Evolutionary conservation across 2,888 invertebrate genomes (phyloP).

Genomic region (Tetramorium bicarinatum): DNA sequence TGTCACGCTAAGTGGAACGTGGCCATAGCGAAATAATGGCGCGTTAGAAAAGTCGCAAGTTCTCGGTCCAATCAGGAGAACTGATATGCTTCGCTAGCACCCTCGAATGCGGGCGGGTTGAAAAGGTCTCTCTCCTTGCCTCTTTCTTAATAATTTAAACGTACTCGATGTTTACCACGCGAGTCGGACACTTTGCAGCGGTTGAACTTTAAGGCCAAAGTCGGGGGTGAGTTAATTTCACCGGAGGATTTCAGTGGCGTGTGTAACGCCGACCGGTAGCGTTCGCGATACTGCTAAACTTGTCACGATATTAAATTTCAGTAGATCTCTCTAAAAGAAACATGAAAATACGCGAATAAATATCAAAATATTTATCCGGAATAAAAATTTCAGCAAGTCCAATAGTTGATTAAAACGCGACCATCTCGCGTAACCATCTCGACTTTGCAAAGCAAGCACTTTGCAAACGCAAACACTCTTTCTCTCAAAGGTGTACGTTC

Average conservation of each 20-base stretch:
- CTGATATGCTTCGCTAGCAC: background rate
- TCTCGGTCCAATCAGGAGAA: background rate
- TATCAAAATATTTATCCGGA: background rate
- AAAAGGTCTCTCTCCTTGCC: background rate
- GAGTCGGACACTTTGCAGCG: background rate
- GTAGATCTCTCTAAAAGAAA: background rate
- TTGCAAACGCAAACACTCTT: conserved; percentile 17
- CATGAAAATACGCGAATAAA: background rate
- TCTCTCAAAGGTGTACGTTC: background rate
- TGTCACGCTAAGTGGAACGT: conserved; percentile 50
- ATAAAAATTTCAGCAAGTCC: conserved; percentile 9
- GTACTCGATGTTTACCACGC: conserved; percentile 1
- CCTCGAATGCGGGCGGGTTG: background rate
- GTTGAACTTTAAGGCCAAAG: conserved; percentile 1
- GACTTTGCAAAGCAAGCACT: background rate
- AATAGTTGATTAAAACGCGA: conserved; percentile 29
- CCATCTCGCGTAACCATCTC: background rate
- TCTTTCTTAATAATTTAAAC: conserved; percentile 27
- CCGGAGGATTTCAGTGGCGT: background rate
- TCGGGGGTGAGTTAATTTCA: background rate
- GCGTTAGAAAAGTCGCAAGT: conserved; percentile 25
- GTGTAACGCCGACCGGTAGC: background rate
- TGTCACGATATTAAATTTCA: background rate
- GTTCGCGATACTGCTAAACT: background rate
- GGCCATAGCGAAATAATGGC: conserved; percentile 33